A percentile compares a stretch with the other conserved stretches of the same genome.
These are phyloP conservation scores for Tachina lurida DNA, from an alignment of 2,888 invertebrate genomes.

Conservation along the genomic window DNA sequence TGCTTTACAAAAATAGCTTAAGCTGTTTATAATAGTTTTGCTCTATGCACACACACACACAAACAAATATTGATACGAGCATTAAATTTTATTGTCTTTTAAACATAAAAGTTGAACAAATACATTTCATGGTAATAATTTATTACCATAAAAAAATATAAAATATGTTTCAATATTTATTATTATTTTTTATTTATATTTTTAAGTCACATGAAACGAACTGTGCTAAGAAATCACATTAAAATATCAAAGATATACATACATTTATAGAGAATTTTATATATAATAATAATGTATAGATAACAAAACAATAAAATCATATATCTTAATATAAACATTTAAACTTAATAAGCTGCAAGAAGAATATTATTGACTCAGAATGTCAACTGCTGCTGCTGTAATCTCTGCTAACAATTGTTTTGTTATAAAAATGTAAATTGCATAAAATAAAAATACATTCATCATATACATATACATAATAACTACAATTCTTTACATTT, in stretches of 20 bases:
- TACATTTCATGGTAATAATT: not conserved
- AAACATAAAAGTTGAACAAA: constrained; percentile 9
- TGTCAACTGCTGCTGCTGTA: constrained; percentile 35
- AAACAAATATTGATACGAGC: too few relatives aligned
- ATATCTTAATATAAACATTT: not conserved
- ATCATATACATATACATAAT: not conserved
- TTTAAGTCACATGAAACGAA: not conserved
- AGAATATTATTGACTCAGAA: constrained; percentile 30
- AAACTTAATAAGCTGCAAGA: not conserved
- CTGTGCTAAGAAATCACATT: not conserved
- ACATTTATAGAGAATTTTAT: too few relatives aligned
- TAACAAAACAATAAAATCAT: not conserved
- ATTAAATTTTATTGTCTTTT: not conserved
- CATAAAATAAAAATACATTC: not conserved
- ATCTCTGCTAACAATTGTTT: constrained; percentile 31
- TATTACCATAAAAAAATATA: not conserved
- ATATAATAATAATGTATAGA: not conserved
- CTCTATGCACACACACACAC: not conserved
- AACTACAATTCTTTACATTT: constrained; percentile 12
- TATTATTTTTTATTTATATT: not conserved
- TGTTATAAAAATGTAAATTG: constrained; percentile 10
- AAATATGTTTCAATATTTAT: not conserved
- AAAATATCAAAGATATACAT: not conserved
- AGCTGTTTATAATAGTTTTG: not conserved
- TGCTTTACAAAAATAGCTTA: too few relatives aligned